A percentile compares a stretch with the other conserved stretches of the same genome.
These are phyloP conservation scores for Heteromurus nitidus DNA, from an alignment of 2,888 invertebrate genomes.

Conservation along the genomic window DNA sequence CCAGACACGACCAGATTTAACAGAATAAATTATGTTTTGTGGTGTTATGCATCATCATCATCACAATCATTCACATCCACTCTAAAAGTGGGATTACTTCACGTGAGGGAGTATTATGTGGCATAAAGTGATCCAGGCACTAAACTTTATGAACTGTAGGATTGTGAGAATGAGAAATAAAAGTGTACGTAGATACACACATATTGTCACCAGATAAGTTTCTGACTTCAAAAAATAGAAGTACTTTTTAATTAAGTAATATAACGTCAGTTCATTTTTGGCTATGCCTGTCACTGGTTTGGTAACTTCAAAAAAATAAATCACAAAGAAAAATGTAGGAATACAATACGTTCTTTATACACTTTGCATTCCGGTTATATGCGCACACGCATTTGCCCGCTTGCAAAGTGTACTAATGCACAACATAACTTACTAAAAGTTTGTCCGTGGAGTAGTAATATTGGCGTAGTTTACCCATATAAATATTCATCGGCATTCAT, in stretches of 20 bases:
- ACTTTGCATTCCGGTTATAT: no score
- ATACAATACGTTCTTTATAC: not conserved
- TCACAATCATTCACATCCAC: not conserved
- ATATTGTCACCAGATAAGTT: not conserved
- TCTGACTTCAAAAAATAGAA: slow-evolving; percentile 32
- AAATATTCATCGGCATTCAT: no score
- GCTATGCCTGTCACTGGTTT: slow-evolving; percentile 32
- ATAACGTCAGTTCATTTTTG: slow-evolving; percentile 58
- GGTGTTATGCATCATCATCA: not conserved
- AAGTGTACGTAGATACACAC: not conserved
- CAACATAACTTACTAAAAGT: no score
- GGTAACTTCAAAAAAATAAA: slow-evolving; percentile 17
- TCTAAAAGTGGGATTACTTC: not conserved
- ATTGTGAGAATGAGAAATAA: not conserved
- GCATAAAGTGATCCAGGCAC: no score
- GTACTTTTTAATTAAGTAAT: slow-evolving; percentile 20
- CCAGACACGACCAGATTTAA: not conserved
- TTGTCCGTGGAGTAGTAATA: no score
- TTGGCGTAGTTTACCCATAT: no score
- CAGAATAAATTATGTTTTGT: not conserved
- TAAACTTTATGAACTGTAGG: not conserved
- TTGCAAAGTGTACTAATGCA: no score
- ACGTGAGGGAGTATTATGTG: not conserved
- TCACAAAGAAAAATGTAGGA: slow-evolving; percentile 6
- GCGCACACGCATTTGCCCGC: no score